These are phyloP conservation scores for Zhuqinia jingwanae DNA, from an alignment of 2,888 invertebrate species.

Conservation along the genomic window DNA sequence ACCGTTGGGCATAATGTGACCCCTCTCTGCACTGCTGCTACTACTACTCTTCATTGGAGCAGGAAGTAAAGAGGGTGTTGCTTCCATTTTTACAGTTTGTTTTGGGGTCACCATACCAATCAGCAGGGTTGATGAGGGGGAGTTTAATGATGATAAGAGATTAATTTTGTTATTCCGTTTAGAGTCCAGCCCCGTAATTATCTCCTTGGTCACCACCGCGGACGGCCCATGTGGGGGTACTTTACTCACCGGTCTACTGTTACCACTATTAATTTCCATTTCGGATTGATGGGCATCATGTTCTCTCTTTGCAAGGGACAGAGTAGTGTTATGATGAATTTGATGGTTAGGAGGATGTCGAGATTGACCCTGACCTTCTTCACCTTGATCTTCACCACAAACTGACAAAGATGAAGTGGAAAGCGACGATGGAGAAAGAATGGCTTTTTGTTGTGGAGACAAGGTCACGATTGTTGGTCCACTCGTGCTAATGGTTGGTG, in stretches of 20 bases:
- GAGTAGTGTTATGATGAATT: not conserved
- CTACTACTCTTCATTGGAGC: not conserved
- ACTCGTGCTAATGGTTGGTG: constrained; percentile 12
- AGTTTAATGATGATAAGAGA: too few relatives aligned
- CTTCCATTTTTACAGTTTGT: constrained; percentile 27
- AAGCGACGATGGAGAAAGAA: constrained; percentile 4
- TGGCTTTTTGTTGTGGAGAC: not conserved
- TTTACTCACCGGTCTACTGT: not conserved
- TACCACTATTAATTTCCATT: constrained; percentile 30
- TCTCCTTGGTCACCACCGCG: constrained; percentile 17
- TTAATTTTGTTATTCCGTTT: not conserved
- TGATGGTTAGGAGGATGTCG: not conserved
- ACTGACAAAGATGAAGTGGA: constrained; percentile 20
- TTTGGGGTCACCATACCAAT: constrained; percentile 36
- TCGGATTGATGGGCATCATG: constrained; percentile 34
- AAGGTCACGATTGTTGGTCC: constrained; percentile 53
- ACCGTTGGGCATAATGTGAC: constrained; percentile 82
- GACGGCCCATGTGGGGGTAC: not conserved
- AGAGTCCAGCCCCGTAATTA: constrained; percentile 10
- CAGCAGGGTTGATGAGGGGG: not conserved
- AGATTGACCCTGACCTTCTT: constrained; percentile 58
- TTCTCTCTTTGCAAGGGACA: not conserved
- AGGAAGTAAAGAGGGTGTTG: not conserved
- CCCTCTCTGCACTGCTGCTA: constrained; percentile 22
- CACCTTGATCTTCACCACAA: constrained; percentile 55